Percentiles rank a stretch among this genome's conserved stretches.
phyloP scores from a whole-genome alignment of 2,797 vertebrate genomes.

The Odontamblyopus lacepedii region DNA sequence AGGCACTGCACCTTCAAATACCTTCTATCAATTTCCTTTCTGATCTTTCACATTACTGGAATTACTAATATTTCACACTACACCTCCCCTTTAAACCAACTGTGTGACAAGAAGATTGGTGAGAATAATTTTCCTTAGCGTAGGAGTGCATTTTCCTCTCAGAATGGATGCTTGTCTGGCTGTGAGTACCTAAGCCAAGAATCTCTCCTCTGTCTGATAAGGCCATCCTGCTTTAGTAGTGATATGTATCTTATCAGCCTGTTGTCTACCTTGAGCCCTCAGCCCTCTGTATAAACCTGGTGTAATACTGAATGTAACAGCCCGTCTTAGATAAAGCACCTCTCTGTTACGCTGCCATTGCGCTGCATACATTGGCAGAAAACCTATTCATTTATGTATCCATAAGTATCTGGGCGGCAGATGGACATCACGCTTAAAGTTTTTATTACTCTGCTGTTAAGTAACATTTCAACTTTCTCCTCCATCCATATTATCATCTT shows the following conservation, averaged over 20 bases:
- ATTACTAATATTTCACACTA: not conserved
- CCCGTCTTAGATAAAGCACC: constrained; percentile 52
- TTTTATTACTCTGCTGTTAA: constrained; percentile 21
- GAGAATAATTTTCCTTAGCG: constrained; percentile 26
- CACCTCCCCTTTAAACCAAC: not conserved
- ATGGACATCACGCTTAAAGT: constrained; percentile 26
- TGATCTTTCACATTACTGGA: not conserved
- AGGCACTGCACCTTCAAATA: not conserved
- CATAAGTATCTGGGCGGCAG: constrained; percentile 26
- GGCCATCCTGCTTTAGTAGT: constrained; percentile 32
- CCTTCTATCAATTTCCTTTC: not conserved
- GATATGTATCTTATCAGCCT: constrained; percentile 75
- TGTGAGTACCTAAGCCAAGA: constrained; percentile 48
- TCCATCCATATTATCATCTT: constrained; percentile 16
- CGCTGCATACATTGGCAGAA: constrained; percentile 5
- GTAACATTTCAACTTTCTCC: constrained; percentile 14
- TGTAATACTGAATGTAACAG: constrained; percentile 59
- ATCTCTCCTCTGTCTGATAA: constrained; percentile 53
- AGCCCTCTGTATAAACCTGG: constrained; percentile 55
- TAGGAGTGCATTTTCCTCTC: constrained; percentile 34
- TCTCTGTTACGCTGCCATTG: constrained; percentile 29
- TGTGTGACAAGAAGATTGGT: constrained; percentile 14
- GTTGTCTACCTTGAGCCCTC: constrained; percentile 53
- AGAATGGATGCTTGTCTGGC: constrained; percentile 58
- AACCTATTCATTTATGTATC: constrained; percentile 19